These are phyloP conservation scores for Galleria mellonella DNA, from an alignment of 1,140 invertebrate species.

Conservation along the genomic window DNA sequence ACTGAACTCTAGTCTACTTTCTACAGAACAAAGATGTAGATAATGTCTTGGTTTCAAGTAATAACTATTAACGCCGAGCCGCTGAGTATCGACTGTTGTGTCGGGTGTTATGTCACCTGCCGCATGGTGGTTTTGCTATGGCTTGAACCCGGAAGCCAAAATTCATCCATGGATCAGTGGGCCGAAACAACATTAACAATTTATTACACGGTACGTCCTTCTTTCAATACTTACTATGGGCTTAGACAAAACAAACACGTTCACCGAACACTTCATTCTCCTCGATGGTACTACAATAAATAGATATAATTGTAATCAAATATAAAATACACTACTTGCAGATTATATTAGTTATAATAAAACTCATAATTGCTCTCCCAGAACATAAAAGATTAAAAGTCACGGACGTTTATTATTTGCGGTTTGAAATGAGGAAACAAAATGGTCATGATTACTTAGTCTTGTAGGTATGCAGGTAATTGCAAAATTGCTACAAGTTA, in stretches of 20 bases:
- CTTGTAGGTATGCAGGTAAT: constrained; percentile 1
- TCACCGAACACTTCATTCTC: not conserved
- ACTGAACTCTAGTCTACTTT: no score
- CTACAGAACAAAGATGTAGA: no score
- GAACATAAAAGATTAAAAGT: constrained; percentile 8
- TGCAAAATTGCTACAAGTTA: constrained; percentile 9
- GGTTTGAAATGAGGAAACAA: constrained; percentile 20
- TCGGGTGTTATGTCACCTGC: constrained; percentile 10
- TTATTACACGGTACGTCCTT: not conserved
- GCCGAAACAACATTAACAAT: constrained; percentile 7
- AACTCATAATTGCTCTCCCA: constrained; percentile 4
- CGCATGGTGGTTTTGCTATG: constrained; percentile 10
- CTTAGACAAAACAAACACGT: constrained; percentile 3
- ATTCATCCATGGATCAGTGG: constrained; percentile 13
- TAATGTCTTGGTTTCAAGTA: no score
- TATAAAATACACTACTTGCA: not conserved
- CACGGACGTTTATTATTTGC: constrained; percentile 9
- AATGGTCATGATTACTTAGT: constrained; percentile 2
- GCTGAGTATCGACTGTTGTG: constrained; percentile 1
- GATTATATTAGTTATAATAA: constrained; percentile 8
- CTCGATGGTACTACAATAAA: no score
- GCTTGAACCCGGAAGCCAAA: constrained; percentile 20
- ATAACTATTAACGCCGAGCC: not conserved
- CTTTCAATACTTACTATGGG: not conserved
- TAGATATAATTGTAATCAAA: no score